Percentiles rank a stretch among this genome's conserved stretches.
Conservation (phyloP, 1,140 invertebrate genomes). For the Ceratina australensis region DNA sequence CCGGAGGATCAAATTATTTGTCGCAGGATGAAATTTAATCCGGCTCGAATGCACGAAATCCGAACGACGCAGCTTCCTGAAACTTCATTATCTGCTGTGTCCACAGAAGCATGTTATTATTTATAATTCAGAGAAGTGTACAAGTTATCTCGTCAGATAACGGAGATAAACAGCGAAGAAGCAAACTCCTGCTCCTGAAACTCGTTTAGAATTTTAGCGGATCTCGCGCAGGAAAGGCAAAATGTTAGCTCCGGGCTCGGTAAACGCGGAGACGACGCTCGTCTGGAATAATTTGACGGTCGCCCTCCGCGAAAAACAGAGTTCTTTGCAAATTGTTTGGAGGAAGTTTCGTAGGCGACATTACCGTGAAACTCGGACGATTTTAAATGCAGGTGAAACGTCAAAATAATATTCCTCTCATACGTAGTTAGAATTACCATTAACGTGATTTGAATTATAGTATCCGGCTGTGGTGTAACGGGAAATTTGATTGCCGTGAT, state of each 20-base stretch:
- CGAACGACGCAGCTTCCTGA: too few species aligned
- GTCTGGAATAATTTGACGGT: conserved; percentile 46
- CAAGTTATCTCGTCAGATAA: conserved; percentile 37
- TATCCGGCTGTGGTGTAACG: conserved; percentile 53
- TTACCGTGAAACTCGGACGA: neutral
- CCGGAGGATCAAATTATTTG: too few species aligned
- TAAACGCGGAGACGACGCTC: neutral
- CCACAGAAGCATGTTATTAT: too few species aligned
- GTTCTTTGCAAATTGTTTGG: neutral
- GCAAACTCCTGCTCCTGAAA: neutral
- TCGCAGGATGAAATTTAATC: too few species aligned
- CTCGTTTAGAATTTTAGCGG: neutral
- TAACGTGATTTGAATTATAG: conserved; percentile 13
- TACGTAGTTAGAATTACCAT: too few species aligned
- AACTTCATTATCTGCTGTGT: too few species aligned
- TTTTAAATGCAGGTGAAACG: conserved; percentile 39
- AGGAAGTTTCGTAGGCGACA: neutral
- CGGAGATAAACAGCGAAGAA: conserved; percentile 21
- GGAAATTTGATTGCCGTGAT: conserved; percentile 61
- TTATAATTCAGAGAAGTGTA: too few species aligned
- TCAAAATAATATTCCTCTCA: neutral
- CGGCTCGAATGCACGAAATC: too few species aligned
- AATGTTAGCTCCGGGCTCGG: neutral
- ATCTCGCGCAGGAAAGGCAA: neutral
- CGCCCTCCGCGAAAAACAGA: neutral